A percentile compares a stretch with the other conserved stretches of the same genome.
These are phyloP conservation scores for Psittacula derbiana DNA, from an alignment of 2,797 vertebrate genomes.

Conservation along the genomic window DNA sequence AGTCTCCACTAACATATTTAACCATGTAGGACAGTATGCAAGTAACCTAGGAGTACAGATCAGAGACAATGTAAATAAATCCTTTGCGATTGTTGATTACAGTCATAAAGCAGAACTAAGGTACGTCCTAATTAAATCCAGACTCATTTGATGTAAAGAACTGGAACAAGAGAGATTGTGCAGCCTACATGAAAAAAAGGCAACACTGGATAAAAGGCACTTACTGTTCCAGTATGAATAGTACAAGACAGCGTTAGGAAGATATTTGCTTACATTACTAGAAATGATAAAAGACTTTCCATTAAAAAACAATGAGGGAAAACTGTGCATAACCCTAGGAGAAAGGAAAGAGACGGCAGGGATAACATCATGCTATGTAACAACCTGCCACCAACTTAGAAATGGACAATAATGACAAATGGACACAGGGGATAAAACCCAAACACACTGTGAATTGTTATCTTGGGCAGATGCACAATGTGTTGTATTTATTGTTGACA, in stretches of 20 bases:
- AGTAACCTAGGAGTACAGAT: background rate
- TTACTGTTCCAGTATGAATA: conserved; percentile 24
- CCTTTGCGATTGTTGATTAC: background rate
- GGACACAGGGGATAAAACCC: conserved; percentile 62
- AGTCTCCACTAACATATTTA: background rate
- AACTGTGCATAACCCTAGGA: conserved; percentile 69
- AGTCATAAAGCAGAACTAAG: background rate
- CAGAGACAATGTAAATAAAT: background rate
- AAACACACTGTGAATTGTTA: conserved; percentile 60
- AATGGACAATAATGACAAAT: conserved; percentile 75
- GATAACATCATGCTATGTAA: conserved; percentile 68
- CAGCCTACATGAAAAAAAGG: background rate
- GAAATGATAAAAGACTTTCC: conserved; percentile 70
- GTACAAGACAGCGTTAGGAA: conserved; percentile 19
- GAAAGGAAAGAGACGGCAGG: conserved; percentile 71
- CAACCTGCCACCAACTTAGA: conserved; percentile 64
- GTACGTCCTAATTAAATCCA: background rate
- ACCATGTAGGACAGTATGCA: background rate
- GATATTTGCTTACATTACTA: conserved; percentile 59
- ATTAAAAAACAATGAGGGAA: conserved; percentile 72
- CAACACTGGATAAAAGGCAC: background rate
- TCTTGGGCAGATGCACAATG: conserved; percentile 41
- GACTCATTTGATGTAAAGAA: background rate
- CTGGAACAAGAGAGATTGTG: background rate
- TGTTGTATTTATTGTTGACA: conserved; percentile 19